Conservation (phyloP, 2,888 invertebrate species). For the Litoditis marina region DNA sequence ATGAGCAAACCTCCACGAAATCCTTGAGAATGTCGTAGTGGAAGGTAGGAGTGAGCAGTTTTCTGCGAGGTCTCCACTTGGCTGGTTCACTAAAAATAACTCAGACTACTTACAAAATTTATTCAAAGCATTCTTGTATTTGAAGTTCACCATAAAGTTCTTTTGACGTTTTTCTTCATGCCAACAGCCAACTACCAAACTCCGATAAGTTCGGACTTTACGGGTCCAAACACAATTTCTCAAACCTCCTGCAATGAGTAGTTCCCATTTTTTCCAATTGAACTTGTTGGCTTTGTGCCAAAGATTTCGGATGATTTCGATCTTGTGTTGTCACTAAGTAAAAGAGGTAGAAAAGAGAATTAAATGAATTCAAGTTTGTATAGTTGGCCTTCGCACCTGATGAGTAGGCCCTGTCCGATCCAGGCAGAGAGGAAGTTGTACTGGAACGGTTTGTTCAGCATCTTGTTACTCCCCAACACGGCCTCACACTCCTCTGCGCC, state of each 20-base stretch:
- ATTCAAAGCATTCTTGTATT: too few relatives aligned
- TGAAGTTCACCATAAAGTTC: too few relatives aligned
- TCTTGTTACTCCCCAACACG: conserved; percentile 61
- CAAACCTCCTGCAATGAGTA: too few relatives aligned
- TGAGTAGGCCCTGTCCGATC: conserved; percentile 67
- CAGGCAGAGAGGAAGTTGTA: conserved; percentile 66
- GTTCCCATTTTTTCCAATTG: not conserved
- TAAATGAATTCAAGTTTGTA: not conserved
- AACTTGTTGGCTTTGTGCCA: not conserved
- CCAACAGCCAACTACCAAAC: too few relatives aligned
- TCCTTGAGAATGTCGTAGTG: conserved; percentile 66
- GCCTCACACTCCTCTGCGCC: conserved; percentile 60
- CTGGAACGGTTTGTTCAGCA: conserved; percentile 63
- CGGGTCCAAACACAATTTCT: too few relatives aligned
- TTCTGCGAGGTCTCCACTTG: conserved; percentile 64
- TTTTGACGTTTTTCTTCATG: too few relatives aligned
- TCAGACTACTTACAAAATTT: too few relatives aligned
- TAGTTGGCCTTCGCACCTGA: conserved; percentile 64
- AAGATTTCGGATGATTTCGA: not conserved
- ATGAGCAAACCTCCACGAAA: conserved; percentile 62
- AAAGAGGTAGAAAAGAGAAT: not conserved
- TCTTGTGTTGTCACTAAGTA: too few relatives aligned
- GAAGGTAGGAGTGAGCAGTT: conserved; percentile 65
- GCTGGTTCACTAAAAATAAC: conserved; percentile 53
- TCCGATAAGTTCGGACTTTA: not conserved